Evolutionary conservation across 2,797 vertebrate species (phyloP), one percentile per base, ranked within the genome.

Genomic region (Luscinia megarhynchos): DNA sequence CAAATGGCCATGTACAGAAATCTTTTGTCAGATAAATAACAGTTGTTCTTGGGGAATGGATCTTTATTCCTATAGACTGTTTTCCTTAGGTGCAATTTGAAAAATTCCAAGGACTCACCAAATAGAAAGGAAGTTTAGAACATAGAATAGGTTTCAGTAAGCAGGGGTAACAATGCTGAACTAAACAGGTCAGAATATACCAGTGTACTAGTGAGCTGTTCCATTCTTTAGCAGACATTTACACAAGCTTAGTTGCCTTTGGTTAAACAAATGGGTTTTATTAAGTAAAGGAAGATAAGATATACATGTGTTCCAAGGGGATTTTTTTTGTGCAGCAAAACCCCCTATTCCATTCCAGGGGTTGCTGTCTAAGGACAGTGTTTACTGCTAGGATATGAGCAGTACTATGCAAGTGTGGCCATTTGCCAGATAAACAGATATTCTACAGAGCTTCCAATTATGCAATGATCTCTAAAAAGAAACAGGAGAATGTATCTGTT

Each of bases 401-500:
- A 90, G 74, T 86, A 84, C 90, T 95, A 69, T 86, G 94, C 78
- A 84, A 92, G 67, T 70, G 32, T 96, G 93, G 95, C 95, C 77
- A 43, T 90, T 94, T 96, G 94, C 87, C 96, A 96, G 89, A 92
- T 88, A 94, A 96, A 91, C 85, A 91, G 90, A 95, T 96, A 96
- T 94, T 96, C 92, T 94, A 84, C 89, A 82, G 95, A 95, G 96
- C 94, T 92, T 91, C 83, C 81, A 96, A 95, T 89, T 97, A 93
- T 93, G 96, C 94, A 96, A 75, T 84, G 87, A 79, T 84, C 93
- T 95, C 94, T 92, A 91, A 85, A 96, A 97, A 92, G 87, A 95
- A 97, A 66, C 94, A 93, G 84, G 82, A 95, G 84, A 94, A 95
- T 96, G 88, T 84, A 75, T 95, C 93, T 97, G 95, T 96, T 96